A percentile compares a stretch with the other conserved stretches of the same genome.
Conservation (phyloP, 2,888 invertebrate genomes). For the Hetaerina titia region DNA sequence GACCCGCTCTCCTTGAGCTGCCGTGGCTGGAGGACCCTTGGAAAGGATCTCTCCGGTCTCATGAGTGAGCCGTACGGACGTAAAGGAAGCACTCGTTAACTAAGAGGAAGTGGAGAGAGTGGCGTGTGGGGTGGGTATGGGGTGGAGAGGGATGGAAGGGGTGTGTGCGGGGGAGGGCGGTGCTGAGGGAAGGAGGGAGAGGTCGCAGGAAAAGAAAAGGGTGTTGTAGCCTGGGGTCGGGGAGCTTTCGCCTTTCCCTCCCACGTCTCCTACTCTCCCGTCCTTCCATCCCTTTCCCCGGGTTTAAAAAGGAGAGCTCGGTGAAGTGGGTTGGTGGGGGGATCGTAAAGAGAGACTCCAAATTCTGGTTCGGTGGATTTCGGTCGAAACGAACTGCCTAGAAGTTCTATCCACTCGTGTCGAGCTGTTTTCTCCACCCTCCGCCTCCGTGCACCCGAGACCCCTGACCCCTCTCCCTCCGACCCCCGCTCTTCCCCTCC, state of each 20-base stretch:
- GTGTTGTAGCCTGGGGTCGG: not conserved
- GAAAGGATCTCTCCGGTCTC: constrained; percentile 14
- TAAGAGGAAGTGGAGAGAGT: constrained; percentile 10
- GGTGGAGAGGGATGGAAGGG: not conserved
- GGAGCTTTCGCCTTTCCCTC: constrained; percentile 4
- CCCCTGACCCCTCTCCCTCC: not conserved
- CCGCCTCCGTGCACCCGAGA: not conserved
- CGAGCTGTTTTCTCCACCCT: constrained; percentile 24
- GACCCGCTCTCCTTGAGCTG: constrained; percentile 53
- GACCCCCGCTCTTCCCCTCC: not conserved
- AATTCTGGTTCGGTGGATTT: constrained; percentile 63
- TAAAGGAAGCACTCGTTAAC: constrained; percentile 65
- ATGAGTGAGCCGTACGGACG: constrained; percentile 63
- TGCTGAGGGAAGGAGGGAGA: not conserved
- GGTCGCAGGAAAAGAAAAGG: not conserved
- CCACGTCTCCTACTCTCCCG: not conserved
- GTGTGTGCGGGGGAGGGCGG: not conserved
- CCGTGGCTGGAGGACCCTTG: constrained; percentile 44
- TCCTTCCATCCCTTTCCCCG: not conserved
- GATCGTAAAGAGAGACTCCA: constrained; percentile 42
- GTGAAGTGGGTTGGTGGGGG: constrained; percentile 13
- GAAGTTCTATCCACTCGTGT: constrained; percentile 62
- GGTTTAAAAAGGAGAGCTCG: not conserved
- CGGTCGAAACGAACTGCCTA: constrained; percentile 57
- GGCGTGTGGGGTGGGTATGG: not conserved